A percentile compares a stretch with the other conserved stretches of the same genome.
Conservation (phyloP, 2,113 vertebrate species). For the Motacilla alba region DNA sequence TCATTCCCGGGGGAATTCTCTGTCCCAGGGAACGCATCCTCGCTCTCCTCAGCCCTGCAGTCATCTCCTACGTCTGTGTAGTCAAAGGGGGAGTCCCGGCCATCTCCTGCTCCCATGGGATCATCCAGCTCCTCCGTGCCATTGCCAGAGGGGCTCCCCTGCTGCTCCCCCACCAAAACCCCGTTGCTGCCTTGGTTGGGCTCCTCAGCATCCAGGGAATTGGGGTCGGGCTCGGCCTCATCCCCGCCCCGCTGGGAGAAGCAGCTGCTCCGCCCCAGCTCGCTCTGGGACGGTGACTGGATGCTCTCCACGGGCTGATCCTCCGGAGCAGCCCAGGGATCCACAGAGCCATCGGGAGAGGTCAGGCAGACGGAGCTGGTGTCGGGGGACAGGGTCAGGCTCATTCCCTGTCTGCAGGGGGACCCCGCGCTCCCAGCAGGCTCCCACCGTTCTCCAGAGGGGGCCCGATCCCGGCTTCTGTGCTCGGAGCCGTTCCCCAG, state of each 20-base stretch:
- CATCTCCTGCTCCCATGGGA: neutral
- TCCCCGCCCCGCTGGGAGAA: neutral
- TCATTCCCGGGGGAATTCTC: neutral
- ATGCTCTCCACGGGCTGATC: neutral
- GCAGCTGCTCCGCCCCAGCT: neutral
- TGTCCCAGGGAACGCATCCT: neutral
- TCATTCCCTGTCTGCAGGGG: rapidly evolving
- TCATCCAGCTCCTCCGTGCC: neutral
- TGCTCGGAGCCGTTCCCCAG: neutral
- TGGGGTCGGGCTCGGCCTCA: rapidly evolving
- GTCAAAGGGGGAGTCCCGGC: neutral
- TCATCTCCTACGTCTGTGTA: neutral
- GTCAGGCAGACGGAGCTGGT: neutral
- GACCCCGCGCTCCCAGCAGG: neutral
- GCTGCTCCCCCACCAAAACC: neutral
- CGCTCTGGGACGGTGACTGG: neutral
- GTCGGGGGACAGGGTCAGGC: neutral
- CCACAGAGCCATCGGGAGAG: neutral
- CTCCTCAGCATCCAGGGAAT: neutral
- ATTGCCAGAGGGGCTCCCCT: neutral
- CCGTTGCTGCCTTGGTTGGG: neutral
- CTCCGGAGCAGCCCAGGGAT: neutral
- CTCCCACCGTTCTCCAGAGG: neutral
- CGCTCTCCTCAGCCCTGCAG: neutral
- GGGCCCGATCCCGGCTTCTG: neutral